A percentile compares a stretch with the other conserved stretches of the same genome.
Conservation (phyloP, 1,140 invertebrate genomes). For the Heliconius himera region DNA sequence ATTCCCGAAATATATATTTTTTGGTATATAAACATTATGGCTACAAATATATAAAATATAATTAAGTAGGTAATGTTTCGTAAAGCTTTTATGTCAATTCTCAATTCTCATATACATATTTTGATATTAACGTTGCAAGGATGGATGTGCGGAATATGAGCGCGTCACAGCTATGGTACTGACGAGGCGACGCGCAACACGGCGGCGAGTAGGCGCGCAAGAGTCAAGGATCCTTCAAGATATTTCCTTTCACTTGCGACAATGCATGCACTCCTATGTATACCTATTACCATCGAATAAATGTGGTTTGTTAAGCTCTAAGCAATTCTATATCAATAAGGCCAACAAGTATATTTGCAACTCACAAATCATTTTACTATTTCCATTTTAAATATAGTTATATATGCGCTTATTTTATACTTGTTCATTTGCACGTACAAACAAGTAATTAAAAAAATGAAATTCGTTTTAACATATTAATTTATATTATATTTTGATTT, state of each 20-base stretch:
- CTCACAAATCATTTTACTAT: slow-evolving; percentile 17
- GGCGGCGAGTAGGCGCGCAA: slow-evolving; percentile 69
- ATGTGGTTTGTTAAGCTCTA: slow-evolving; percentile 50
- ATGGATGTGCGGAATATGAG: slow-evolving; percentile 27
- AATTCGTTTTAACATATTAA: neutral
- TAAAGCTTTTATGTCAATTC: too few species aligned
- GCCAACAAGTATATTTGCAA: slow-evolving; percentile 45
- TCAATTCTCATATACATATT: neutral
- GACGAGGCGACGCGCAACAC: slow-evolving; percentile 46
- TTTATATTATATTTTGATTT: neutral
- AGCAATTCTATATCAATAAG: slow-evolving; percentile 52
- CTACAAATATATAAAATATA: too few species aligned
- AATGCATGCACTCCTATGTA: slow-evolving; percentile 67
- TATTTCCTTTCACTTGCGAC: slow-evolving; percentile 80
- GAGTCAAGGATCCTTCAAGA: slow-evolving; percentile 78
- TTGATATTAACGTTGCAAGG: neutral
- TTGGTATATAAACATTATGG: too few species aligned
- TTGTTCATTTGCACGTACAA: neutral
- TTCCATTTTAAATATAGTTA: slow-evolving; percentile 6
- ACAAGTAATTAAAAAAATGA: neutral
- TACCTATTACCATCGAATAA: slow-evolving; percentile 49
- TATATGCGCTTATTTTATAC: neutral
- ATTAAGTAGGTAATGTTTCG: too few species aligned
- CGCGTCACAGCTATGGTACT: slow-evolving; percentile 49
- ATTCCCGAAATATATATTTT: too few species aligned